These are phyloP conservation scores for Drosophila kanekoi DNA, from an alignment of 2,888 invertebrate species.

Conservation along the genomic window DNA sequence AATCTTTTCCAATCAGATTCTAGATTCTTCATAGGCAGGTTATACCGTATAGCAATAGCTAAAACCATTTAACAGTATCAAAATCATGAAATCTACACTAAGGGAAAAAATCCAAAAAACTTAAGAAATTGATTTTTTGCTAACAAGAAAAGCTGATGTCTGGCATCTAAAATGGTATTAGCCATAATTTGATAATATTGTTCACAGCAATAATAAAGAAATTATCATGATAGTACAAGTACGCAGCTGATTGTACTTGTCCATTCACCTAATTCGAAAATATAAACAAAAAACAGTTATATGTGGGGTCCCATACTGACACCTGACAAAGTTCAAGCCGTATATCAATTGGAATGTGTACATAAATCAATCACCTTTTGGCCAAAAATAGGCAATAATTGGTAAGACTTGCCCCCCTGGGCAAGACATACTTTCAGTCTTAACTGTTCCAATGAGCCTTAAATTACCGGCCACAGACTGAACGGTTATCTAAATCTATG, in stretches of 20 bases:
- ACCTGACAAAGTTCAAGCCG: not conserved
- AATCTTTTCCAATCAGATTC: not conserved
- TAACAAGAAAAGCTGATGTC: not conserved
- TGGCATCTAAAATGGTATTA: not conserved
- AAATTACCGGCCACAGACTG: slow-evolving; percentile 11
- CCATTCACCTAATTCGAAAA: not conserved
- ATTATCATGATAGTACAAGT: slow-evolving; percentile 1
- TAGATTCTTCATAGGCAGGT: not conserved
- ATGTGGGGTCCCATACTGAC: not conserved
- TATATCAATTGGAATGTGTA: slow-evolving; percentile 2
- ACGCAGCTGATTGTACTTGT: not conserved
- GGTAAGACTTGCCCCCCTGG: not conserved
- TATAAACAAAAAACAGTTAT: slow-evolving; percentile 1
- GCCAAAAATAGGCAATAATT: not conserved
- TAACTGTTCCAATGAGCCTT: slow-evolving; percentile 1
- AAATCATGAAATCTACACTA: not conserved
- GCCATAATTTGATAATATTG: slow-evolving; percentile 5
- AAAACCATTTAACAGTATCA: not conserved
- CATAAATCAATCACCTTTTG: slow-evolving; percentile 2
- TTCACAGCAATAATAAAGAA: not conserved
- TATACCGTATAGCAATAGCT: not conserved
- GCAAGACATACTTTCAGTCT: not conserved
- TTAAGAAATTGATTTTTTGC: slow-evolving; percentile 1
- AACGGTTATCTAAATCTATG: not conserved
- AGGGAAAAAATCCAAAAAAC: not conserved